Conservation (phyloP, 2,888 invertebrate species). For the Colletes collaris region DNA sequence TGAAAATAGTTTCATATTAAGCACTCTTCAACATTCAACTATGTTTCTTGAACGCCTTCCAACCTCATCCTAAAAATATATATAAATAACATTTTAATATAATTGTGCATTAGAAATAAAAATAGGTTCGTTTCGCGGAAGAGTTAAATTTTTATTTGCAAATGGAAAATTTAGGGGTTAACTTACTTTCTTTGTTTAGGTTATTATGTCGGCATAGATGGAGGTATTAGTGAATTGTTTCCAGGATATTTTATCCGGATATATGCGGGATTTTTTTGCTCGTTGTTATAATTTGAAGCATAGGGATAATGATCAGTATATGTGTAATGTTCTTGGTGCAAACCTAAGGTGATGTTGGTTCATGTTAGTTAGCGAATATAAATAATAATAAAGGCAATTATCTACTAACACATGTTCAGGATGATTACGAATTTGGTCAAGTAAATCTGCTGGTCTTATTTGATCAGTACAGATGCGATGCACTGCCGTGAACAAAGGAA, state of each 20-base stretch:
- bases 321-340: slow-evolving; percentile 72
- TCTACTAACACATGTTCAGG: slow-evolving; percentile 96
- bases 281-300: slow-evolving; percentile 2
- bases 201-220: slow-evolving; percentile 4
- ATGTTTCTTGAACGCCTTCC: slow-evolving; percentile 62
- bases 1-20: slow-evolving; percentile 14
- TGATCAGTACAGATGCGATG: slow-evolving; percentile 96
- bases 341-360: slow-evolving; percentile 54
- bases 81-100: slow-evolving; percentile 5
- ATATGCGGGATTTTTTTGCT: slow-evolving; percentile 22
- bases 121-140: not conserved
- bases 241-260: slow-evolving; percentile 14
- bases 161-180: not conserved
- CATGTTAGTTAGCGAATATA: slow-evolving; percentile 2
- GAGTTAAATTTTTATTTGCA: not conserved
- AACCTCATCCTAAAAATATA: slow-evolving; percentile 68
- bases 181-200: slow-evolving; percentile 27
- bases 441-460: slow-evolving; percentile 91
- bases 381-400: not conserved
- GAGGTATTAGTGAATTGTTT: not conserved
- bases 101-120: not conserved
- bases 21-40: slow-evolving; percentile 11
- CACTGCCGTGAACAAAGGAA: slow-evolving; percentile 98
- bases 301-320: slow-evolving; percentile 63
- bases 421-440: slow-evolving; percentile 96